A percentile compares a stretch with the other conserved stretches of the same genome.
Evolutionary conservation across 2,797 vertebrate species (phyloP).

Genomic region (Sternotherus odoratus): DNA sequence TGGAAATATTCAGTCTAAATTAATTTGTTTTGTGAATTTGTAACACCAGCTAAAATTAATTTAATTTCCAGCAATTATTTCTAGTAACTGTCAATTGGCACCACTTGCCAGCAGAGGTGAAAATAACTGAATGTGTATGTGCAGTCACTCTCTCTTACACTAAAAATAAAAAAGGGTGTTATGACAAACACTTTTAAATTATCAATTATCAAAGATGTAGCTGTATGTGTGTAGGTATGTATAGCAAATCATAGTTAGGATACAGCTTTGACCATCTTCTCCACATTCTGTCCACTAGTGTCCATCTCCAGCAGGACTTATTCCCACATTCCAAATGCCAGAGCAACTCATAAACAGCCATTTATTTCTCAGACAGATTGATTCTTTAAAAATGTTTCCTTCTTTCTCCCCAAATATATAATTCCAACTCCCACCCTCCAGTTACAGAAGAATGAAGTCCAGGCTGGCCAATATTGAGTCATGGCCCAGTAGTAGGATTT

Average conservation of each 20-base stretch:
- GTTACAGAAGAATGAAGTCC: neutral
- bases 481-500: accelerated
- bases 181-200: neutral
- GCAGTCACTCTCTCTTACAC: neutral
- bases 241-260: neutral
- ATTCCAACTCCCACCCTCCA: neutral
- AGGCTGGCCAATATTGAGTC: neutral
- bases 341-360: neutral
- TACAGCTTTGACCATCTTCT: neutral
- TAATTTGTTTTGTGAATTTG: neutral
- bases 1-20: neutral
- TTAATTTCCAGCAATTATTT: neutral
- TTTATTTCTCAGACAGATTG: no score
- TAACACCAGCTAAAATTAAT: neutral
- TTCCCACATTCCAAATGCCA: neutral
- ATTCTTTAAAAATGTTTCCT: neutral
- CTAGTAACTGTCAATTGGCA: neutral
- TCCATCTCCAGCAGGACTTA: neutral
- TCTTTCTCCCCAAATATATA: neutral
- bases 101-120: neutral
- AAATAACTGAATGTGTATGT: neutral
- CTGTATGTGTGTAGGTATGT: neutral
- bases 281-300: neutral
- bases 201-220: accelerated
- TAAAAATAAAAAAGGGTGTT: neutral